Evolutionary conservation across 1,140 invertebrate species (phyloP), one percentile per base, ranked within the genome.

Genomic region (Propsilocerus akamusi): DNA sequence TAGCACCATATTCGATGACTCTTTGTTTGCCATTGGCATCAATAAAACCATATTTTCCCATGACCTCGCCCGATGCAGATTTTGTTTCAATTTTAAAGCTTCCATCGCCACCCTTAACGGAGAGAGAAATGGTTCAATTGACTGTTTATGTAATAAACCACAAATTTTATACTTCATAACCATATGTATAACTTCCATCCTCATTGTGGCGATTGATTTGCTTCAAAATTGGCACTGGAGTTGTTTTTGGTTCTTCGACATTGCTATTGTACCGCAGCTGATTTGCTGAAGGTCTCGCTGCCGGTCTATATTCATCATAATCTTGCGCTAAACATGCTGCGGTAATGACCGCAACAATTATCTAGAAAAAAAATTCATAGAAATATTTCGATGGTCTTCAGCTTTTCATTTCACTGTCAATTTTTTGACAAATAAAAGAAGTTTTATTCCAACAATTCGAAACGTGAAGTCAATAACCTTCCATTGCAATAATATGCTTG

Each of bases 71-170:
- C 14, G 73, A 77, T 0, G 78, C 72, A 25, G 80, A 64, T 59
- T 89, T 86, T 6, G 84, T 86, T 61, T 90, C 84, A 55, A 88
- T 86, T 64, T 88, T 88, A 66, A 88, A 86, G 4, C 81, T 81
- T 34, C 86, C 85, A 58, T 87, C 83, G 11, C 78, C 83, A n/a
- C n/a, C n/a, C n/a, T n/a, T n/a, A n/a, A n/a, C n/a, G n/a, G n/a
- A n/a, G n/a, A n/a, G n/a, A n/a, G n/a, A n/a, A n/a, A n/a, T n/a
- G n/a, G n/a, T n/a, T n/a, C n/a, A n/a, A n/a, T n/a, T n/a, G n/a
- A n/a, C n/a, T n/a, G n/a, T n/a, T n/a, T n/a, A n/a, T n/a, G n/a
- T n/a, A n/a, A n/a, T n/a, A n/a, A n/a, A n/a, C n/a, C n/a, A n/a
- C n/a, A n/a, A n/a, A n/a, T n/a, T n/a, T n/a, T n/a, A n/a, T 8